phyloP scores from a whole-genome alignment of 2,113 vertebrate species.

The Acanthisitta chloris region DNA sequence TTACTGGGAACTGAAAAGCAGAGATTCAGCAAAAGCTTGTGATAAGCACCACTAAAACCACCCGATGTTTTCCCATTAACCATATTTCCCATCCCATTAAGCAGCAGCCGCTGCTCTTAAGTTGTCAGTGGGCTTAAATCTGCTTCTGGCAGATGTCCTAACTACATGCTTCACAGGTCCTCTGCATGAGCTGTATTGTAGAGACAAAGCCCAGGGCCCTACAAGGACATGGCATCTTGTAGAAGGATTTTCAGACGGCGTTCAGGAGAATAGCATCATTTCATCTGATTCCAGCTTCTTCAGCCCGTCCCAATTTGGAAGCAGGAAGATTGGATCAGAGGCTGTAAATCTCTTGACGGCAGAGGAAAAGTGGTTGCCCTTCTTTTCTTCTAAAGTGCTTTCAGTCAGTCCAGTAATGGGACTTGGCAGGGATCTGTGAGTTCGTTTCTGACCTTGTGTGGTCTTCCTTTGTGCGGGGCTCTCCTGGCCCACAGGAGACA shows the following conservation, averaged over 20 bases:
- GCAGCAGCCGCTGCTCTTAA: background rate
- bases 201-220: constrained; percentile 49
- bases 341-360: background rate
- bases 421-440: background rate
- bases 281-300: constrained; percentile 41
- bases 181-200: background rate
- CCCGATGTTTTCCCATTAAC: background rate
- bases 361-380: background rate
- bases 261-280: background rate
- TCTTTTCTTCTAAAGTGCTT: constrained; percentile 21
- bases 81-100: constrained; percentile 11
- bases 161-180: background rate
- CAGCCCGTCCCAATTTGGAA: constrained; percentile 48
- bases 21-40: background rate
- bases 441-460: background rate
- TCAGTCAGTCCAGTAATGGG: background rate
- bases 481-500: fast-evolving
- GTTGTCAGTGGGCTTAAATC: constrained; percentile 32
- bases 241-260: constrained; percentile 4
- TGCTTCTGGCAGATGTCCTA: constrained; percentile 41
- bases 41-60: background rate
- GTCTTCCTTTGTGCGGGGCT: background rate
- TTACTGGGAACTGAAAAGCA: background rate
- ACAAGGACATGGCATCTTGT: constrained; percentile 57
- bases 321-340: constrained; percentile 14